Conservation (phyloP, 1,140 invertebrate genomes). For the Drosophila mauritiana region DNA sequence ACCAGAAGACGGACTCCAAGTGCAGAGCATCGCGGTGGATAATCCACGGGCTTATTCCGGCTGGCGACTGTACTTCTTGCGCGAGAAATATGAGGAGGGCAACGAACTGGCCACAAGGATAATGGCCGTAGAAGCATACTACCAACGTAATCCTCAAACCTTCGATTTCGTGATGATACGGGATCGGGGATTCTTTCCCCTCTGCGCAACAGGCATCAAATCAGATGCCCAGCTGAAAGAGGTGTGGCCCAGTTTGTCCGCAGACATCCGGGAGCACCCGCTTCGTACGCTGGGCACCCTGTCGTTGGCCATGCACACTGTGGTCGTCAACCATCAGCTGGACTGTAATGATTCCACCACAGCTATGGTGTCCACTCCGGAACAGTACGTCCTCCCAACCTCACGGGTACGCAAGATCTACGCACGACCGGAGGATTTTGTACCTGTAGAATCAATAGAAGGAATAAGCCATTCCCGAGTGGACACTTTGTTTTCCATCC, state of each 20-base stretch:
- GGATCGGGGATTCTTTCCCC: slow-evolving; percentile 85
- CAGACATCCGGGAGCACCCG: slow-evolving; percentile 86
- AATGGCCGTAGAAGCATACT: slow-evolving; percentile 82
- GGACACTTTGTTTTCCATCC: slow-evolving; percentile 89
- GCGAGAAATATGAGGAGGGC: slow-evolving; percentile 85
- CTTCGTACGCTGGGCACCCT: slow-evolving; percentile 86
- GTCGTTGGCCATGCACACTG: slow-evolving; percentile 88
- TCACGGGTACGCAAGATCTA: slow-evolving; percentile 58
- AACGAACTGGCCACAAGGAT: slow-evolving; percentile 84
- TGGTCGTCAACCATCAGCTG: slow-evolving; percentile 65
- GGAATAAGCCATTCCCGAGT: slow-evolving; percentile 42
- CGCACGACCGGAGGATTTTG: slow-evolving; percentile 50
- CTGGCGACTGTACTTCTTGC: slow-evolving; percentile 88
- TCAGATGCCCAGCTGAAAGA: slow-evolving; percentile 85
- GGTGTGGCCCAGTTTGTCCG: slow-evolving; percentile 86
- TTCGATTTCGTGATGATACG: slow-evolving; percentile 85
- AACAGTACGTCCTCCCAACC: slow-evolving; percentile 35
- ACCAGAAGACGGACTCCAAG: slow-evolving; percentile 62
- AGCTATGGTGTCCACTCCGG: slow-evolving; percentile 1
- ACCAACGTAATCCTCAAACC: slow-evolving; percentile 71
- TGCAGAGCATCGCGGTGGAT: slow-evolving; percentile 58
- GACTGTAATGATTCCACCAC: slow-evolving; percentile 23
- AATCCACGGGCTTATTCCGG: slow-evolving; percentile 85
- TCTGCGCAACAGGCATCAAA: slow-evolving; percentile 84
- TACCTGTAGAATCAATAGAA: slow-evolving; percentile 45